phyloP scores from a whole-genome alignment of 2,888 invertebrate genomes.

The Morpho achilles region DNA sequence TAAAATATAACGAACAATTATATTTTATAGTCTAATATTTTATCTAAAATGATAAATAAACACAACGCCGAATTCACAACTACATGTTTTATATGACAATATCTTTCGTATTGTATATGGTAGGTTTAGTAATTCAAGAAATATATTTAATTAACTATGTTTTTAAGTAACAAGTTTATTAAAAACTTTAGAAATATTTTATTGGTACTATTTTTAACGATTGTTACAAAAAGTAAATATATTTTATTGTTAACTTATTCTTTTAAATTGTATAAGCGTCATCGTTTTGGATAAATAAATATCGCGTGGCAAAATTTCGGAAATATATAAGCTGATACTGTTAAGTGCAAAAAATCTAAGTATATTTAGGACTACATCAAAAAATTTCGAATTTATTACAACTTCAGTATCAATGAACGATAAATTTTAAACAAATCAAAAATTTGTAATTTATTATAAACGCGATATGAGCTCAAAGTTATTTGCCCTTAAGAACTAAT shows the following conservation, averaged over 20 bases:
- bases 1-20: conserved; percentile 72
- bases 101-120: conserved; percentile 22
- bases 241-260: background rate
- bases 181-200: background rate
- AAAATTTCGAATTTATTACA: no score
- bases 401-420: no score
- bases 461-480: no score
- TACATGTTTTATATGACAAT: conserved; percentile 53
- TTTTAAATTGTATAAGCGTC: background rate
- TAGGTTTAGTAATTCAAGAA: conserved; percentile 10
- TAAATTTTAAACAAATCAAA: no score
- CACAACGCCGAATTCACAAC: conserved; percentile 75
- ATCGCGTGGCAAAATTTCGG: no score
- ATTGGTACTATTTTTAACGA: background rate
- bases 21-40: conserved; percentile 45
- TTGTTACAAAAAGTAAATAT: no score
- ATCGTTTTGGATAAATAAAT: background rate
- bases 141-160: background rate
- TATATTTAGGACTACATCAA: no score
- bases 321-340: no score
- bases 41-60: conserved; percentile 56
- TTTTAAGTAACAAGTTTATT: no score
- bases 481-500: no score
- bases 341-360: no score
- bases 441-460: no score